Conservation (phyloP, 2,888 invertebrate species). For the Volucella zonaria region DNA sequence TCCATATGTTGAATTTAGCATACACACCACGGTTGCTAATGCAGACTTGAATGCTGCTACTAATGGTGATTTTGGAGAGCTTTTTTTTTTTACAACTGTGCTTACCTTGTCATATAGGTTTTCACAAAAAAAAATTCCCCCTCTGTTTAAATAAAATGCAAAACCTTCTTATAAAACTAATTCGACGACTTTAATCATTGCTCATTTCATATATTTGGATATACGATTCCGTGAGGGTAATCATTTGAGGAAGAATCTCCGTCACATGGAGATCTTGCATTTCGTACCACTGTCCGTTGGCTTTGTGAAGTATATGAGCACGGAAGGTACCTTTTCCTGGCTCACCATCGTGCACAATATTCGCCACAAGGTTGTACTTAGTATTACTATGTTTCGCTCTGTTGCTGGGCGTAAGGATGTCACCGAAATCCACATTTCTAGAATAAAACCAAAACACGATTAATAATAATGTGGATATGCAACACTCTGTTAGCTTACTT, state of each 20-base stretch:
- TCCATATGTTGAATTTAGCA: no score
- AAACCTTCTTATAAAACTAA: conserved; percentile 5
- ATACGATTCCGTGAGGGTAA: conserved; percentile 98
- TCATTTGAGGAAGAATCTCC: conserved; percentile 99
- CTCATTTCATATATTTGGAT: conserved; percentile 91
- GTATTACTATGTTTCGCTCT: conserved; percentile 91
- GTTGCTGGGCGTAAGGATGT: conserved; percentile 93
- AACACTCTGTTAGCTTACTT: conserved; percentile 87
- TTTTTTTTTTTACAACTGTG: no score
- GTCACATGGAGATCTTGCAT: conserved; percentile 99
- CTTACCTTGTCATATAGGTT: no score
- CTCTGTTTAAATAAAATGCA: conserved; percentile 35
- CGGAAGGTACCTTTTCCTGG: conserved; percentile 97
- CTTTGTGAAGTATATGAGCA: conserved; percentile 95
- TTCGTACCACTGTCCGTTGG: conserved; percentile 93
- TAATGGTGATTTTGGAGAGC: no score
- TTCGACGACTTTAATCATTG: conserved; percentile 73
- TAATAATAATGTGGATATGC: neutral
- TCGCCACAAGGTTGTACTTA: conserved; percentile 98
- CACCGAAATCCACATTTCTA: conserved; percentile 98
- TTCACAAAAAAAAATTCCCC: no score
- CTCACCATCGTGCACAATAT: conserved; percentile 99
- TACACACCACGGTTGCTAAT: no score
- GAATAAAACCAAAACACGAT: conserved; percentile 1
- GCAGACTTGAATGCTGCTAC: no score